phyloP scores from a whole-genome alignment of 2,888 invertebrate species.

The Meiosimyza platycephala region DNA sequence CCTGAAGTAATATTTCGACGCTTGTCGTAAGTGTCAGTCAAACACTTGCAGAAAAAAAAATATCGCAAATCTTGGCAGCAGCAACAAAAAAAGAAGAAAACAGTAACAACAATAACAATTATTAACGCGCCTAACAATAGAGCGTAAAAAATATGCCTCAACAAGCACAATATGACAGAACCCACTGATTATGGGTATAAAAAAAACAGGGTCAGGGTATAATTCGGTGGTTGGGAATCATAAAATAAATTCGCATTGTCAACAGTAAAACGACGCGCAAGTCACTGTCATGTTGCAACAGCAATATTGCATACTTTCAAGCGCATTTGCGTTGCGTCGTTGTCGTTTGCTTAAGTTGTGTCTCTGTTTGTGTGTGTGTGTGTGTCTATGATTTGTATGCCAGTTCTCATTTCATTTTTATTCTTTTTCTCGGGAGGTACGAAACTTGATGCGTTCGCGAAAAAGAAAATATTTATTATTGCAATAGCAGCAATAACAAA shows the following conservation, averaged over 20 bases:
- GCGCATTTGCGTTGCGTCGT: conserved; percentile 18
- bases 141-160: neutral
- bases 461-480: conserved; percentile 35
- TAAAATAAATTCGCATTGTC: conserved; percentile 33
- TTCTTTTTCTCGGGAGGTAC: neutral
- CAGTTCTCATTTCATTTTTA: neutral
- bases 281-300: neutral
- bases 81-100: neutral
- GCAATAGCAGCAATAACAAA: conserved; percentile 15
- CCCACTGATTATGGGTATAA: too few species aligned
- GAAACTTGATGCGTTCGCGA: conserved; percentile 27
- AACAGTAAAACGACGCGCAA: neutral
- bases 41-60: conserved; percentile 10
- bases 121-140: conserved; percentile 35
- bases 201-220: too few species aligned
- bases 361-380: neutral
- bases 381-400: conserved; percentile 16
- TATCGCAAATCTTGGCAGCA: conserved; percentile 18
- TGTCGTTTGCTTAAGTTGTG: conserved; percentile 11
- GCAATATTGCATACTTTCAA: conserved; percentile 24
- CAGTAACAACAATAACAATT: conserved; percentile 10
- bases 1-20: conserved; percentile 27
- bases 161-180: neutral
- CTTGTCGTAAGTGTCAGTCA: conserved; percentile 35
- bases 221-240: neutral